A percentile compares a stretch with the other conserved stretches of the same genome.
Evolutionary conservation across 2,888 invertebrate species (phyloP).

Genomic region (Pristionchus mayeri): DNA sequence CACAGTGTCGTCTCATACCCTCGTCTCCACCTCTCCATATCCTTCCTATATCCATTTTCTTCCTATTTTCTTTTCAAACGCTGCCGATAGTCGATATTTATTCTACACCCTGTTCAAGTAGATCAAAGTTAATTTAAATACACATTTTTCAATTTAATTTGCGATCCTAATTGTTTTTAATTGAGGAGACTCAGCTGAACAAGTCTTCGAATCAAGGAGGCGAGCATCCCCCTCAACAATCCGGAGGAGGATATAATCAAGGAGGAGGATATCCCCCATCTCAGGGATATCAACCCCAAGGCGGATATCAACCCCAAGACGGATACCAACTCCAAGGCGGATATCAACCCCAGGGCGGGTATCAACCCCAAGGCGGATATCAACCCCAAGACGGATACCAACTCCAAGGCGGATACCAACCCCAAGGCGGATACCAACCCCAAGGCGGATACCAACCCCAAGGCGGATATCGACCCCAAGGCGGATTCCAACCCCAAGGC

Average conservation of each 20-base stretch:
- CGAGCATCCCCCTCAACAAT: neutral
- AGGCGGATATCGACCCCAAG: too few relatives aligned
- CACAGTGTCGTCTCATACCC: neutral
- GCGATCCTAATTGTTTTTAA: neutral
- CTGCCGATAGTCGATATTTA: neutral
- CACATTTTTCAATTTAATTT: neutral
- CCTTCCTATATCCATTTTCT: neutral
- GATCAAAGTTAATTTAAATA: neutral
- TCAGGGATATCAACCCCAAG: neutral
- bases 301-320: neutral
- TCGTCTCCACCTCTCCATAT: neutral
- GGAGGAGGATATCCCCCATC: neutral
- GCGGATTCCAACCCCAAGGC: too few relatives aligned
- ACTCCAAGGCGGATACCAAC: slow-evolving; percentile 48
- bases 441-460: too few relatives aligned
- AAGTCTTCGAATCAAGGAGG: neutral
- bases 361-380: too few relatives aligned
- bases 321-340: too few relatives aligned
- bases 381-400: too few relatives aligned
- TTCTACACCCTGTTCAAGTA: neutral
- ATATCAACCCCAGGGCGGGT: too few relatives aligned
- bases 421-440: slow-evolving; percentile 46
- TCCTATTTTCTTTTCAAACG: neutral
- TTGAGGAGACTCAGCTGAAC: slow-evolving; percentile 37
- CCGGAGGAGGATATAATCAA: slow-evolving; percentile 45